Evolutionary conservation across 2,888 invertebrate species (phyloP), one percentile per base, ranked within the genome.

Genomic region (Boloria selene): DNA sequence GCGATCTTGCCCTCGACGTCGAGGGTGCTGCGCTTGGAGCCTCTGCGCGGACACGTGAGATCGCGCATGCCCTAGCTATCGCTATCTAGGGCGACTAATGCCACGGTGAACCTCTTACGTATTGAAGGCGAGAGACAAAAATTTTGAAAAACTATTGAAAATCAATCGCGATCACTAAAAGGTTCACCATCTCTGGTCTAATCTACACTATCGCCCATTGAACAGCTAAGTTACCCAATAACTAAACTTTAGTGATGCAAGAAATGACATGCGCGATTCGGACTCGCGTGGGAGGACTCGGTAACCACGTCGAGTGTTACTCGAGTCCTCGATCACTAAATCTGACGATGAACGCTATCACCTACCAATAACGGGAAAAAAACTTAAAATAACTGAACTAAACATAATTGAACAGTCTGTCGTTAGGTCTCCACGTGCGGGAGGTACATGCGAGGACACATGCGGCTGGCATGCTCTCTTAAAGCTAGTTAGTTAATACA

Each of bases 1-100:
- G 87, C 90, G 68, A 91, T 88, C 87, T 90, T 91, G 74, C 90
- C 91, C 83, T 92, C 91, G 87, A 92, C 88, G 87, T 92, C 91
- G 73, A 92, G 87, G 75, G 91, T 92, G 83, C 88, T 90, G 77
- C 90, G 89, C 81, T 90, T 91, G 70, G 90, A 90, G 51, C 88
- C 91, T 77, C 91, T 90, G 76, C 77, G 71, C 66, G 65, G 49
- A 55, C 56, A 50, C 54, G 54, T 68, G 55, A 69, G 61, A 63
- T 65, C 61, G 69, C 68, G 68, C 66, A 54, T 59, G 65, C 65
- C 61, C 61, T 6, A 7, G 44, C 54, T 55, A 22, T 26, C n/a
- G 47, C 53, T 42, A 44, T 47, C 62, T 52, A 22, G 56, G 56
- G 47, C 61, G 62, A 22, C 42, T 22, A 42, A 16, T 14, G 14